phyloP scores from a whole-genome alignment of 23 tunicate species.

The Phallusia fumigata region DNA sequence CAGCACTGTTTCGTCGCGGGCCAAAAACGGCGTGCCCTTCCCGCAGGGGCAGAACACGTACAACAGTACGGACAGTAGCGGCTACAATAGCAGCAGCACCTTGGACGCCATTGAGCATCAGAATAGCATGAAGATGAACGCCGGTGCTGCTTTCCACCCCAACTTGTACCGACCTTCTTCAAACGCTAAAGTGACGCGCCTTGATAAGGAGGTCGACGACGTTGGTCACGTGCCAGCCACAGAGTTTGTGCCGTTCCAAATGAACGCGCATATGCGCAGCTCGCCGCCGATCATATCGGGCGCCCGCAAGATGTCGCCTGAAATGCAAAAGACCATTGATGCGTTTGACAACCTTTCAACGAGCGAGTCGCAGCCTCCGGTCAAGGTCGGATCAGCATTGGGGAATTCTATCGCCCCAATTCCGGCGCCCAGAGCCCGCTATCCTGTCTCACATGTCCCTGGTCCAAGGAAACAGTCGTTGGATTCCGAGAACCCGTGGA shows the following conservation, averaged over 20 bases:
- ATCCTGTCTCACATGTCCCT: slow-evolving; percentile 52
- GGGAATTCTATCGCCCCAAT: slow-evolving; percentile 48
- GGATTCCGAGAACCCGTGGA: slow-evolving; percentile 20
- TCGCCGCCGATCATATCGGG: slow-evolving; percentile 32
- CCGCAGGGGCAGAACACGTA: slow-evolving; percentile 77
- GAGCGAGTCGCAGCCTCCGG: slow-evolving; percentile 20
- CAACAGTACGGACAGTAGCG: slow-evolving; percentile 94
- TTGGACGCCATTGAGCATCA: slow-evolving; percentile 75
- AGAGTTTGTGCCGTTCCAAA: slow-evolving; percentile 47
- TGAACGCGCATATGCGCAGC: neutral
- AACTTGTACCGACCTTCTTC: slow-evolving; percentile 19
- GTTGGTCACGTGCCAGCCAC: slow-evolving; percentile 47
- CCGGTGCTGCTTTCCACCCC: slow-evolving; percentile 10
- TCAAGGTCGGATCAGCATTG: slow-evolving; percentile 29
- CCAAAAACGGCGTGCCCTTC: slow-evolving; percentile 37
- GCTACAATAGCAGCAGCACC: slow-evolving; percentile 91
- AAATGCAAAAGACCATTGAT: slow-evolving; percentile 43
- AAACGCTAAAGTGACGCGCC: slow-evolving; percentile 23
- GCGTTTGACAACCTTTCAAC: slow-evolving; percentile 19
- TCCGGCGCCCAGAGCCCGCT: slow-evolving; percentile 81
- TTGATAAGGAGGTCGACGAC: slow-evolving; percentile 22
- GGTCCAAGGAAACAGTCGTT: slow-evolving; percentile 18
- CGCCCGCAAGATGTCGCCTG: slow-evolving; percentile 34
- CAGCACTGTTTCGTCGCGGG: slow-evolving; percentile 46
- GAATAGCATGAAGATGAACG: slow-evolving; percentile 20